Evolutionary conservation across 2,888 invertebrate genomes (phyloP), one percentile per base, ranked within the genome.

Genomic region (Drosophila formosana): DNA sequence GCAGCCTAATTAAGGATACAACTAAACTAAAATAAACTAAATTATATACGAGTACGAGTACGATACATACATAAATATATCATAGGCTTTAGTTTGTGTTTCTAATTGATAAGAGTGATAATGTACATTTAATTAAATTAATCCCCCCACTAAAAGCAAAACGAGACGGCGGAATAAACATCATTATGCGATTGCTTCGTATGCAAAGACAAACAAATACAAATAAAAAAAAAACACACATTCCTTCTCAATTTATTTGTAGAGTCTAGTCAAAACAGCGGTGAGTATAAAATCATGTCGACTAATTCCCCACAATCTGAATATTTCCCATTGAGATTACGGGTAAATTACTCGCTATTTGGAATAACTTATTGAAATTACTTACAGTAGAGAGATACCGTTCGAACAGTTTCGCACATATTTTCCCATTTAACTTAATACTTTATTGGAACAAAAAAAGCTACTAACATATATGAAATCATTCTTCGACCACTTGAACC

Each of bases 71-170:
- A 68, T 71, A 82, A 58, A 80, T 68, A 80, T 80, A 86, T 83
- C 83, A 88, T 86, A 84, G 88, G 84, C 78, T 74, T 86, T 88
- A 84, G 86, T 88, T 84, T 80, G 86, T 88, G 83, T 85, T 84
- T 88, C 70, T 74, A 71, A 80, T 34, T 55, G 41, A 68, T 84
- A 84, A 84, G 83, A 88, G 88, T 84, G 82, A 88, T 88, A 88
- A 85, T 88, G 86, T 82, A 88, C 61, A 85, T 88, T 80, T 68
- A 75, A 84, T 53, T 25, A 71, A 75, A 58, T 65, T 60, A 73
- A 55, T 79, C 64, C 64, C 69, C 69, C 7, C 30, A 47, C 26
- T 43, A 41, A 63, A 51, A 66, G 63, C 39, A 52, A 34, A 66
- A 46, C 26, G 41, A 58, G 45, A 60, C 30, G 47, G 55, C 52